Evolutionary conservation across 1,140 invertebrate species (phyloP).

Genomic region (Drosophila eugracilis): DNA sequence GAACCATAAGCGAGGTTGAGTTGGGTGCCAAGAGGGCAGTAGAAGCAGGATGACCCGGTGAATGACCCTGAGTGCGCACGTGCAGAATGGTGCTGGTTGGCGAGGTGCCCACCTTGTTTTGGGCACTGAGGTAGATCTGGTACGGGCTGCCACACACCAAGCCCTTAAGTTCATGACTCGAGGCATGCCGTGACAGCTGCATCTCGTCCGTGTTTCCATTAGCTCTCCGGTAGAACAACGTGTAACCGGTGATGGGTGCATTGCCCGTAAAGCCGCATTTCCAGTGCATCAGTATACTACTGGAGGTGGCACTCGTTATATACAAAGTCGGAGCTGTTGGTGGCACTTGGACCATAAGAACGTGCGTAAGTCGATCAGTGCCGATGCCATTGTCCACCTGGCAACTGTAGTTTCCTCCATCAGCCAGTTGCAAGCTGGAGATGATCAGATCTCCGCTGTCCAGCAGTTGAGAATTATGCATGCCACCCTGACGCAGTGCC

Average conservation of each 20-base stretch:
- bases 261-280: constrained; percentile 89
- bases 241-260: constrained; percentile 88
- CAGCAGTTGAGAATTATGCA: constrained; percentile 87
- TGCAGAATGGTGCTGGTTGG: constrained; percentile 89
- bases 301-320: constrained; percentile 89
- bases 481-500: constrained; percentile 84
- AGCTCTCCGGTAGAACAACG: constrained; percentile 88
- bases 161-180: constrained; percentile 89
- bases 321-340: constrained; percentile 89
- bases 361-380: constrained; percentile 87
- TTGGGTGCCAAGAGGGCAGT: constrained; percentile 88
- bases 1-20: constrained; percentile 90
- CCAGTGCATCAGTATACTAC: constrained; percentile 90
- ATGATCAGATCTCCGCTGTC: constrained; percentile 88
- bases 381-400: constrained; percentile 90
- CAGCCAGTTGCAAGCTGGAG: constrained; percentile 87
- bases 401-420: constrained; percentile 91
- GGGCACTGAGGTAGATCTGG: constrained; percentile 89
- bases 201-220: constrained; percentile 89
- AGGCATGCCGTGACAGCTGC: constrained; percentile 87
- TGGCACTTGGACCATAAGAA: constrained; percentile 89
- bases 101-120: constrained; percentile 91
- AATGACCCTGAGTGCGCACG: constrained; percentile 90
- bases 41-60: constrained; percentile 88
- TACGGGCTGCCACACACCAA: constrained; percentile 91